Evolutionary conservation across 2,797 vertebrate species (phyloP).

Genomic region (Thamnophis elegans): DNA sequence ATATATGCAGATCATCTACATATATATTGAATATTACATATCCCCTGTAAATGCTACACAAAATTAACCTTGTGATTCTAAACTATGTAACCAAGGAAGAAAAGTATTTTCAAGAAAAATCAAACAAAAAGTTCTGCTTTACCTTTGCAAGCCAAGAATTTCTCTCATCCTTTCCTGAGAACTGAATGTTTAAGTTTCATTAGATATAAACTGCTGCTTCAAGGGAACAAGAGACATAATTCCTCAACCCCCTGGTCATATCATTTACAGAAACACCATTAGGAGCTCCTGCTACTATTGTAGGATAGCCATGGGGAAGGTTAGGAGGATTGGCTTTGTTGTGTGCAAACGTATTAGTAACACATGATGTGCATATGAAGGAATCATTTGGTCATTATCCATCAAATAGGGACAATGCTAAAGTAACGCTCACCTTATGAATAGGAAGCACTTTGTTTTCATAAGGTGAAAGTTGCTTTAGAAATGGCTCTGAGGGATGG

Average conservation of each 20-base stretch:
- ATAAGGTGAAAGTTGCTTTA: constrained; percentile 5
- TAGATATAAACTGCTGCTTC: background rate
- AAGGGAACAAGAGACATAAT: background rate
- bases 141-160: background rate
- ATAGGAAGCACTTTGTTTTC: background rate
- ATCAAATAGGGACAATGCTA: constrained; percentile 13
- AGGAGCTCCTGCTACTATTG: background rate
- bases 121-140: background rate
- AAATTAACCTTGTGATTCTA: background rate
- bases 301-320: fast-evolving
- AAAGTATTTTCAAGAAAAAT: background rate
- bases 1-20: background rate
- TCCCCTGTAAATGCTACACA: background rate
- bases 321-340: background rate
- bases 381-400: constrained; percentile 21
- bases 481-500: constrained; percentile 9
- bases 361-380: constrained; percentile 25
- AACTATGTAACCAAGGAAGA: background rate
- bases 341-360: constrained; percentile 1
- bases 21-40: background rate
- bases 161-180: background rate
- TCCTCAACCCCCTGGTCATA: fast-evolving
- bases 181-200: background rate
- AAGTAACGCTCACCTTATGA: background rate
- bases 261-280: background rate